These are phyloP conservation scores for Abscondita cerata DNA, from an alignment of 2,888 invertebrate species.

Conservation along the genomic window DNA sequence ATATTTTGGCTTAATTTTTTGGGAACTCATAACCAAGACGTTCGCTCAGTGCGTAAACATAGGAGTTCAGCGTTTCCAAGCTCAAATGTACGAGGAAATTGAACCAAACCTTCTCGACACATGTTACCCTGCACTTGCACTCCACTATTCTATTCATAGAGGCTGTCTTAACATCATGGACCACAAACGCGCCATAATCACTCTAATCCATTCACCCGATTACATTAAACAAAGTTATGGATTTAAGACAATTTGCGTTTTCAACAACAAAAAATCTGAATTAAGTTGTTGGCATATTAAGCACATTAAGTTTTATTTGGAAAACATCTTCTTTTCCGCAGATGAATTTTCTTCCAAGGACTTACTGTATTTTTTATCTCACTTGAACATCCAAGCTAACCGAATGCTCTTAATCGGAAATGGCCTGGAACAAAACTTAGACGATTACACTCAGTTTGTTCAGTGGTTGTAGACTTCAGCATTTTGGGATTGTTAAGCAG, in stretches of 20 bases:
- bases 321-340: neutral
- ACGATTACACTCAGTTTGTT: neutral
- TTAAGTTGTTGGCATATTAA: neutral
- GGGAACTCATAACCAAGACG: neutral
- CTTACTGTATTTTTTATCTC: slow-evolving; percentile 9
- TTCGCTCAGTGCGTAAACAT: neutral
- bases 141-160: neutral
- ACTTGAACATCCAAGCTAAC: slow-evolving; percentile 10
- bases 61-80: neutral
- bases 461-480: neutral
- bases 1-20: neutral
- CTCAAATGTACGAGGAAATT: neutral
- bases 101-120: neutral
- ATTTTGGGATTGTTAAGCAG: neutral
- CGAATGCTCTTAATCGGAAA: neutral
- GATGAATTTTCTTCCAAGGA: slow-evolving; percentile 4
- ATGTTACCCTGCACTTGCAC: neutral
- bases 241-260: neutral
- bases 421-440: neutral
- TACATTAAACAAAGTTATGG: neutral
- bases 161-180: neutral
- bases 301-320: slow-evolving; percentile 1
- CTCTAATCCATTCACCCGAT: neutral
- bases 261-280: neutral
- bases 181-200: neutral